Evolutionary conservation across 2,797 vertebrate genomes (phyloP), one percentile per base, ranked within the genome.

Genomic region (Chrysocyon brachyurus): DNA sequence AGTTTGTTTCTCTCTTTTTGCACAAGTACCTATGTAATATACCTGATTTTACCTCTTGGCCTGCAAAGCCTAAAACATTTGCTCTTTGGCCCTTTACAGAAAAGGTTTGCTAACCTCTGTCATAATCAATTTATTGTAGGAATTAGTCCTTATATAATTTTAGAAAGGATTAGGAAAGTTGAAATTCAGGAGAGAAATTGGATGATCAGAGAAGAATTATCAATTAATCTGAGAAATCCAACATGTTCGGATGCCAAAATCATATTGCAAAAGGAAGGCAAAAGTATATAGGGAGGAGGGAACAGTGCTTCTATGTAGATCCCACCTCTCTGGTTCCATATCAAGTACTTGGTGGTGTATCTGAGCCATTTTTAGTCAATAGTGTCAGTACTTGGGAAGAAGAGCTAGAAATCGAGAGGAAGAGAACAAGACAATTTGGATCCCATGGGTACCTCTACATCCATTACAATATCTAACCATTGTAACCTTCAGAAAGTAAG

Each of bases 1-100:
- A 54, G 87, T 93, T 82, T 82, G 22, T 72, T 96, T 94, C 26
- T 93, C 28, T n/a, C 24, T 68, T 88, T 24, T 66, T 73, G 36
- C 52, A 83, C 61, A 40, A 26, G 2, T 33, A 31, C 72, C 28
- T 93, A 31, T 12, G 33, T 31, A 78, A 91, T 89, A 31, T 61
- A 15, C 28, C 90, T 86, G 57, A 66, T 75, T 75, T 95, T 85
- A 3, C 26, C 33, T 66, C 46, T 28, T 82, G 81, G 6, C 33
- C 73, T 78, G 26, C 10, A 70, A 90, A 90, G 40, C 54, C 24
- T 52, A 75, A 82, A 75, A 70, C 68, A 59, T 87, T 87, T 91
- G 49, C 16, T 87, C 46, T 68, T 12, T 87, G 40, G 22, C 17
- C 46, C 12, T 94, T 85, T 82, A 77, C 4, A 95, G 63, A 59